A percentile compares a stretch with the other conserved stretches of the same genome.
These are phyloP conservation scores for Trachurus trachurus DNA, from an alignment of 2,797 vertebrate genomes.

Conservation along the genomic window DNA sequence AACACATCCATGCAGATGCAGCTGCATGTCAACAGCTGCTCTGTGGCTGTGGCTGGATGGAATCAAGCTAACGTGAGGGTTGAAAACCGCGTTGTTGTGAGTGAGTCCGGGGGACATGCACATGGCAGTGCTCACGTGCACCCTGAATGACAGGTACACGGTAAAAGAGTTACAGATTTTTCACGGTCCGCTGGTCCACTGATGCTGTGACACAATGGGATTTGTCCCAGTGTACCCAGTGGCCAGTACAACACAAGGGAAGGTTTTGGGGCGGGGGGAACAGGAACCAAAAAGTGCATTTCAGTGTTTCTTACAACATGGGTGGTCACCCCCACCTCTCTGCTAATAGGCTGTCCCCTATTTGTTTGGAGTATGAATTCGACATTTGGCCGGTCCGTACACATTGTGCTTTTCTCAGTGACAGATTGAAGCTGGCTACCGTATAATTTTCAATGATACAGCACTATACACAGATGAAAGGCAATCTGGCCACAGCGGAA, in stretches of 20 bases:
- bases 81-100: neutral
- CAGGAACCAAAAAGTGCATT: too few species aligned
- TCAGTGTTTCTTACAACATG: too few species aligned
- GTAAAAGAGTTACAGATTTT: neutral
- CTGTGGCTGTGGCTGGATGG: neutral
- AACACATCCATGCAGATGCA: neutral
- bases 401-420: neutral
- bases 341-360: neutral
- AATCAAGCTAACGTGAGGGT: neutral
- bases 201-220: neutral
- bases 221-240: neutral
- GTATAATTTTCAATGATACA: slow-evolving; percentile 47
- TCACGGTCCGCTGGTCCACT: neutral
- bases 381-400: neutral
- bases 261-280: too few species aligned
- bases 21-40: neutral
- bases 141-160: neutral
- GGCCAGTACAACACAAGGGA: neutral
- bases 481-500: slow-evolving; percentile 46
- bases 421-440: slow-evolving; percentile 51
- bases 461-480: slow-evolving; percentile 33
- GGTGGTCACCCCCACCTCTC: neutral
- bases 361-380: neutral
- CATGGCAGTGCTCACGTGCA: neutral
- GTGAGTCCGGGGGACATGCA: neutral